These are phyloP conservation scores for Scelioninae gen. 1 DNA, from an alignment of 2,888 invertebrate species.

Conservation along the genomic window DNA sequence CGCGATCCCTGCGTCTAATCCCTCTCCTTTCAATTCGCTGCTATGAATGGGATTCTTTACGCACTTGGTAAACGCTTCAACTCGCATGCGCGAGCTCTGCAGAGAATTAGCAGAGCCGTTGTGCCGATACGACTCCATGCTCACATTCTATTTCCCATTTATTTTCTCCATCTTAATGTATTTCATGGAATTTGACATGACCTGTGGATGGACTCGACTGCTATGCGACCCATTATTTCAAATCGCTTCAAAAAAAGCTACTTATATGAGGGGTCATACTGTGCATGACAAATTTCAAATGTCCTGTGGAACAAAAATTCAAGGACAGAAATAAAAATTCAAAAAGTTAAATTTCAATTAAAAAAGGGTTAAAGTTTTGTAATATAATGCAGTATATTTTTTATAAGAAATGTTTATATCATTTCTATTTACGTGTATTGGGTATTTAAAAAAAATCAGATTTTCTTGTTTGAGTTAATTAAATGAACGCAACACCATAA, in stretches of 20 bases:
- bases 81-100: constrained; percentile 60
- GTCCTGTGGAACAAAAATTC: too few species aligned
- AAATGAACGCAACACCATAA: background rate
- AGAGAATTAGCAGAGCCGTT: constrained; percentile 38
- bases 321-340: too few species aligned
- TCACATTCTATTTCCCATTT: constrained; percentile 56
- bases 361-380: too few species aligned
- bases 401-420: too few species aligned
- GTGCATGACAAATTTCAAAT: constrained; percentile 8
- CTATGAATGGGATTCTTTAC: constrained; percentile 74
- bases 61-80: constrained; percentile 62
- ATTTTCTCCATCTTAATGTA: constrained; percentile 33
- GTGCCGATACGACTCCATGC: constrained; percentile 14
- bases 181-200: constrained; percentile 47
- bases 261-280: background rate
- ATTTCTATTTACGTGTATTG: background rate
- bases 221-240: background rate
- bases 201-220: constrained; percentile 29
- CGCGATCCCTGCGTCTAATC: constrained; percentile 50
- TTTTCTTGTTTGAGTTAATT: too few species aligned
- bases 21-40: constrained; percentile 62
- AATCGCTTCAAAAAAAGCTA: background rate
- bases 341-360: too few species aligned
- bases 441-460: background rate
- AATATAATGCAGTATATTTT: too few species aligned